These are phyloP conservation scores for Zenarchopterus dispar DNA, from an alignment of 2,797 vertebrate genomes.

Conservation along the genomic window DNA sequence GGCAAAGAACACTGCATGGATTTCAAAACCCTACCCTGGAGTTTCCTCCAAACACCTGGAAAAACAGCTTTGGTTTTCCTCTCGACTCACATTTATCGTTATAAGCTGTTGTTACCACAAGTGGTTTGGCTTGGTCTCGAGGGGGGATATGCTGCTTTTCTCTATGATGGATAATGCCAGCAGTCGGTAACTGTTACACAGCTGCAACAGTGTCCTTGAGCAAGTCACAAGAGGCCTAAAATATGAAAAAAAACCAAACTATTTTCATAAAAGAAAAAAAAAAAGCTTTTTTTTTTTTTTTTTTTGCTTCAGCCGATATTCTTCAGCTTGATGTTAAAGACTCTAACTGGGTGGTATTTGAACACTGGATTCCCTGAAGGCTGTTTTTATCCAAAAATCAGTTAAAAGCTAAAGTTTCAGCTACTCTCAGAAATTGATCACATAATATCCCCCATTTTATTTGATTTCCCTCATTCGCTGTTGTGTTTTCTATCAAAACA, in stretches of 20 bases:
- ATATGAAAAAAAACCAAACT: background rate
- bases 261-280: too few relatives aligned
- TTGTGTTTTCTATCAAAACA: conserved; percentile 39
- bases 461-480: background rate
- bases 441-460: background rate
- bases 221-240: conserved; percentile 19
- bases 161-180: conserved; percentile 55
- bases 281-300: background rate
- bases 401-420: background rate
- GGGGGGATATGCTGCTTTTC: conserved; percentile 47
- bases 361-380: too few relatives aligned
- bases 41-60: conserved; percentile 70
- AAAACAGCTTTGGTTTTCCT: conserved; percentile 64
- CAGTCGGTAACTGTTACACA: conserved; percentile 60
- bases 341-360: too few relatives aligned
- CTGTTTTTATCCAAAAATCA: conserved; percentile 10
- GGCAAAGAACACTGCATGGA: conserved; percentile 28
- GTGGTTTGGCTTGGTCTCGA: conserved; percentile 68
- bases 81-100: conserved; percentile 58
- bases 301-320: background rate
- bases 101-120: conserved; percentile 65
- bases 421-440: too few relatives aligned
- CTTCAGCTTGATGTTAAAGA: background rate
- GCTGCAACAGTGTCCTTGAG: conserved; percentile 58
- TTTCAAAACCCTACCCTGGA: conserved; percentile 36